Base-by-base conservation (phyloP, 2,113 vertebrate genomes). In the Thymallus thymallus region DNA sequence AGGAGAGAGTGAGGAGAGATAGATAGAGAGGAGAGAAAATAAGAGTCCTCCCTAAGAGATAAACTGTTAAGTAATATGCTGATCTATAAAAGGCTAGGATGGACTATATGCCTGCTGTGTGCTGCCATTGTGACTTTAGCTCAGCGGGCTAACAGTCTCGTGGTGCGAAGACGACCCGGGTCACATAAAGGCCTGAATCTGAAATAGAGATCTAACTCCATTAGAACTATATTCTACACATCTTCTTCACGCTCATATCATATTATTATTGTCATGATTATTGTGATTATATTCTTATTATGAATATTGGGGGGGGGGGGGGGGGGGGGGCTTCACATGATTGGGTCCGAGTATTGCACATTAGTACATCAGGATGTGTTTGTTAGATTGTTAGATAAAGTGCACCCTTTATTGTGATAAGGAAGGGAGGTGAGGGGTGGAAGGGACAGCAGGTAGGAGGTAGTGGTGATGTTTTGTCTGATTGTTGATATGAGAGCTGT, bases 401-500 rank as follows among this genome's bases (percentile, higher is more conserved):
- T 74, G 20, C 63, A 74, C 35, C 56, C 48, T 18, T 16, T 18
- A 51, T 51, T 35, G 26, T 64, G 1, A 30, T 29, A 29, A 22
- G 62, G 22, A 13, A 64, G 13, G 18, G 16, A 20, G 6, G 18
- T 5, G 64, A 32, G 30, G 6, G 14, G 62, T 24, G 62, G 62
- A 6, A 13, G 62, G 62, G 23, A 16, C 13, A 4, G 48, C 14
- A 55, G 48, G 51, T 14, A 10, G 51, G 51, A 55, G 51, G 61
- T 48, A 51, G 20, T 32, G 74, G 41, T 22, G 75, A 51, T 74
- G 45, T 4, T 3, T 51, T 74, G 79, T 86, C 62, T 78, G 68
- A 74, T 76, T 79, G 80, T 77, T 85, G 71, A 84, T 51, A 75
- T 76, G 76, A 76, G 74, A 81, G 62, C 55, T 77, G 75, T 84